Conservation (phyloP, 2,113 vertebrate genomes). For the Xyrauchen texanus region DNA sequence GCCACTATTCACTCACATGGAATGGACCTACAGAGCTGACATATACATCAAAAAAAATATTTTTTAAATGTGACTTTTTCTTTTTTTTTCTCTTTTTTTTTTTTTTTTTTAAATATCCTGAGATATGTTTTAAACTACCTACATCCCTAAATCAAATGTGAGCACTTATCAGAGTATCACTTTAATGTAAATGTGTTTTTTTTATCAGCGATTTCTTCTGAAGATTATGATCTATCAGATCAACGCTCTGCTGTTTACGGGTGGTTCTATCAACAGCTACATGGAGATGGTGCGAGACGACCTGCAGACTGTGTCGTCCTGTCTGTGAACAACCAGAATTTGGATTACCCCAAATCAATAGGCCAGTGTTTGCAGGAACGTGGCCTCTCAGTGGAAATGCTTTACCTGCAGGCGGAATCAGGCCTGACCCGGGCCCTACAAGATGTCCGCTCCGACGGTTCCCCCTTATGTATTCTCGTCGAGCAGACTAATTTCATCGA, state of each 20-base stretch:
- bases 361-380: conserved; percentile 78
- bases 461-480: conserved; percentile 82
- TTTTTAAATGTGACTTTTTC: no score
- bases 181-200: not conserved
- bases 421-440: conserved; percentile 74
- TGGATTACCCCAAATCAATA: conserved; percentile 78
- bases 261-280: conserved; percentile 73
- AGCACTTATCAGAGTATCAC: no score
- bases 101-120: no score
- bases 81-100: no score
- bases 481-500: conserved; percentile 75
- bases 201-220: conserved; percentile 46
- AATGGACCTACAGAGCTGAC: no score
- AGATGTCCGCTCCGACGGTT: conserved; percentile 78
- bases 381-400: conserved; percentile 80
- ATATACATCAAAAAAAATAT: no score
- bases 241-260: conserved; percentile 69
- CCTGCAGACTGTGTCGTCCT: conserved; percentile 75
- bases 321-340: conserved; percentile 72
- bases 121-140: no score
- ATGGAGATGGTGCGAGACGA: conserved; percentile 67
- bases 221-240: conserved; percentile 61
- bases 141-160: no score
- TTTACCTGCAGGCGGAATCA: conserved; percentile 74
- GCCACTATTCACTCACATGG: no score